Evolutionary conservation across 2,797 vertebrate species (phyloP).

Genomic region (Borostomias antarcticus): DNA sequence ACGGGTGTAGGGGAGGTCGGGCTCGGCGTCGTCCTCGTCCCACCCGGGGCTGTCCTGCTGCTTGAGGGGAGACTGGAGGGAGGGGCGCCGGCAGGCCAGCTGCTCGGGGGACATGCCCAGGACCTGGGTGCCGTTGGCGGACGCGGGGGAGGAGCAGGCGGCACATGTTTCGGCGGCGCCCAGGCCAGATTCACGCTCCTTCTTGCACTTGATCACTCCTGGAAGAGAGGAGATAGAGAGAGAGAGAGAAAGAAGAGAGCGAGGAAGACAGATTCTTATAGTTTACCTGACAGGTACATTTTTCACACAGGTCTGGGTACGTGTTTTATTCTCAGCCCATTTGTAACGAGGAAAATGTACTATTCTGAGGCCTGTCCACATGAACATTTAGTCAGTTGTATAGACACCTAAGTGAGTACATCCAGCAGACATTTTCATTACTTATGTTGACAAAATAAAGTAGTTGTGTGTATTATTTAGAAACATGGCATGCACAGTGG

Average conservation of each 20-base stretch:
- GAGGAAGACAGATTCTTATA: background rate
- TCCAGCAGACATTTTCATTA: background rate
- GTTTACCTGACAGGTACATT: too few species aligned
- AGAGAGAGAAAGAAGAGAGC: background rate
- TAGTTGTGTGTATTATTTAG: too few species aligned
- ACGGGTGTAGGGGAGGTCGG: conserved; percentile 72
- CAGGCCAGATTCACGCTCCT: conserved; percentile 71
- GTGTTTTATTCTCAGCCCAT: too few species aligned
- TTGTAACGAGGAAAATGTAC: too few species aligned
- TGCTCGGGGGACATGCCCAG: conserved; percentile 60
- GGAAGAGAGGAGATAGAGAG: background rate
- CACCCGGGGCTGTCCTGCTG: conserved; percentile 65
- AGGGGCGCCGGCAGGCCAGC: conserved; percentile 72
- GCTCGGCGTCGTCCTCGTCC: conserved; percentile 76
- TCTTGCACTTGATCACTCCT: conserved; percentile 83
- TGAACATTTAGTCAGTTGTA: too few species aligned
- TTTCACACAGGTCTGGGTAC: too few species aligned
- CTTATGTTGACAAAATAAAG: background rate
- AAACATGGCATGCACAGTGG: too few species aligned
- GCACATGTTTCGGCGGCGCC: conserved; percentile 68
- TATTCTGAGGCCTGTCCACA: too few species aligned
- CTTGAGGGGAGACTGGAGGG: conserved; percentile 74
- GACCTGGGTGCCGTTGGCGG: conserved; percentile 69
- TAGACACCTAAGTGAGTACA: too few species aligned
- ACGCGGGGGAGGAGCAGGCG: conserved; percentile 72